A percentile compares a stretch with the other conserved stretches of the same genome.
Evolutionary conservation across 2,888 invertebrate genomes (phyloP).

Genomic region (Orthosia gracilis): DNA sequence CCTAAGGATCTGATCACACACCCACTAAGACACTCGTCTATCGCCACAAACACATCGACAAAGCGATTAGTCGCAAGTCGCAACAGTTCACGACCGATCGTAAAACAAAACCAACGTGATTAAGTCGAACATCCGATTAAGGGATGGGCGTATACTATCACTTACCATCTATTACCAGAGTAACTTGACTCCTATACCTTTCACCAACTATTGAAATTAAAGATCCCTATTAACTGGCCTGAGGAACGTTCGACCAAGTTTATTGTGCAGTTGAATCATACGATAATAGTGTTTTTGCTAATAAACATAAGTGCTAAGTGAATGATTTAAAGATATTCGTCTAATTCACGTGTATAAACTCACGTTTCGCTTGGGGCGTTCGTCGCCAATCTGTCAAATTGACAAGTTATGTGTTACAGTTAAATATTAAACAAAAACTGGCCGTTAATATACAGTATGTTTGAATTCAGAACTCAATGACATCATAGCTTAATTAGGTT

Average conservation of each 20-base stretch:
- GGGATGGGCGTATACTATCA: slow-evolving; percentile 73
- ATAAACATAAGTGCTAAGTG: neutral
- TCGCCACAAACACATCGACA: slow-evolving; percentile 13
- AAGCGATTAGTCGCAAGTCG: slow-evolving; percentile 42
- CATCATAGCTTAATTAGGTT: slow-evolving; percentile 39
- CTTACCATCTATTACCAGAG: slow-evolving; percentile 63
- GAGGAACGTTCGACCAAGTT: slow-evolving; percentile 4
- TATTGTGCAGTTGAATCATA: neutral
- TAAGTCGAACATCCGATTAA: slow-evolving; percentile 64
- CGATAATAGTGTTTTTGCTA: neutral
- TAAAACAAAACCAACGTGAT: slow-evolving; percentile 76
- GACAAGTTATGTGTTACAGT: slow-evolving; percentile 57
- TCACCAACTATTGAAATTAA: slow-evolving; percentile 33
- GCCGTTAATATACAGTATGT: slow-evolving; percentile 32
- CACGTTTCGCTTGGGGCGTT: slow-evolving; percentile 71
- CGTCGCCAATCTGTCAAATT: slow-evolving; percentile 75
- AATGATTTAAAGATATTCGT: neutral
- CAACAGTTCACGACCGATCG: slow-evolving; percentile 61
- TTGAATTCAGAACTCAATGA: slow-evolving; percentile 28
- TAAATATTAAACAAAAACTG: slow-evolving; percentile 44
- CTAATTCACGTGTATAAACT: slow-evolving; percentile 55
- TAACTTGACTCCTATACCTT: slow-evolving; percentile 46
- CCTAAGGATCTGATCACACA: neutral
- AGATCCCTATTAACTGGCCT: slow-evolving; percentile 50
- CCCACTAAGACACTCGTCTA: slow-evolving; percentile 1